Base-by-base conservation (phyloP, 1,140 invertebrate species). In the Drosophila sturtevanti region DNA sequence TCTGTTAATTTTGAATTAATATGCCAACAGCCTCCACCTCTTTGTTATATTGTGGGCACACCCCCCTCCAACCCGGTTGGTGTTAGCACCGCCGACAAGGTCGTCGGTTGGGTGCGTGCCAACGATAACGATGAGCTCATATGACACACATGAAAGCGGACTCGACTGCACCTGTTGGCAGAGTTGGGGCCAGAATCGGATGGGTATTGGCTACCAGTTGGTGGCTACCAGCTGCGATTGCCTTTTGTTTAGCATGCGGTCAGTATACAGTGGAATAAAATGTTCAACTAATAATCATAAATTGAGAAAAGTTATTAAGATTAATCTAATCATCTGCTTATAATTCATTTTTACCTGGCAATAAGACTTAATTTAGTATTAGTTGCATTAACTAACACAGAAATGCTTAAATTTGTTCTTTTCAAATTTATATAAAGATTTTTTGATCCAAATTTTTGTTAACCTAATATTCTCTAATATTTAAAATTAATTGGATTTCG, bases 1-100 rank as follows among this genome's bases (percentile, higher is more conserved):
- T 74, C 75, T 89, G 85, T 72, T 89, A 89, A 89, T 89, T 84
- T 64, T 59, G 41, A 72, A 74, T 80, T 84, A 89, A 89, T 89
- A 72, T 89, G 77, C 68, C 55, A 54, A 37, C 41, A 66, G 34
- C 21, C 48, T 64, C 37, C 54, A 65, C 37, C 60, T 56, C 48
- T 59, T 67, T 60, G 44, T 54, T 66, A 54, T 77, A 44, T 11
- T 11, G 16, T 38, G 2, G 38, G 21, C 41, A 11, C 7, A 48
- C 44, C 35, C 37, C 70, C 71, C 72, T 34, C 58, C 55, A n/a
- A n/a, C n/a, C n/a, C n/a, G n/a, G n/a, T 52, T 54, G 22, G 55
- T 63, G 16, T 44, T 48, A 14, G 9, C 66, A 38, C 55, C 59
- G 51, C 56, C 55, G 61, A 38, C 84, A 87, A 87, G 82, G 82